Evolutionary conservation across 1,140 invertebrate species (phyloP).

Genomic region (Chrysoperla carnea): DNA sequence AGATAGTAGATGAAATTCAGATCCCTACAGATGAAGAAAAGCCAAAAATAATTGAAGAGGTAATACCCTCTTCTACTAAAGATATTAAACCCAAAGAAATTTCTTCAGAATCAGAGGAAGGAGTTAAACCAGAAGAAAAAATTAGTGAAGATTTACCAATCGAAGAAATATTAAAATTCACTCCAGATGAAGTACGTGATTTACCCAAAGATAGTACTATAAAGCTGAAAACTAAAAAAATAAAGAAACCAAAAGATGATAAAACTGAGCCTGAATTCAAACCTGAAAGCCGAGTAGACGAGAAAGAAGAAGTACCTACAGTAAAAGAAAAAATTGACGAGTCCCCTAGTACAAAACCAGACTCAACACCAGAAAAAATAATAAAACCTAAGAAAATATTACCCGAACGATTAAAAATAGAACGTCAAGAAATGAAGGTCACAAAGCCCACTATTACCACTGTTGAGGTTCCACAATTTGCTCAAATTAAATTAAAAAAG

Average conservation of each 20-base stretch:
- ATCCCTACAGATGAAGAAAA: conserved; percentile 9
- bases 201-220: no score
- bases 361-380: conserved; percentile 6
- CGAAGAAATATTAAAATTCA: neutral
- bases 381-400: neutral
- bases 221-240: no score
- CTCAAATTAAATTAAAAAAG: conserved; percentile 15
- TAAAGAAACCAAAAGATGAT: no score
- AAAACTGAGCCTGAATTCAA: no score
- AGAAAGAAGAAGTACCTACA: conserved; percentile 8
- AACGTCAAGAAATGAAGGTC: conserved; percentile 5
- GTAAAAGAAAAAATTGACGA: no score
- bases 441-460: conserved; percentile 17
- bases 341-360: no score
- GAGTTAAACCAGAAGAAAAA: conserved; percentile 13
- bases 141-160: neutral
- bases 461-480: conserved; percentile 28
- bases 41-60: conserved; percentile 17
- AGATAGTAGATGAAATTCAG: conserved; percentile 3
- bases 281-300: no score
- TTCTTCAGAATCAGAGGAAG: conserved; percentile 11
- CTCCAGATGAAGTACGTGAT: no score
- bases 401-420: conserved; percentile 5
- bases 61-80: conserved; percentile 10
- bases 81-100: conserved; percentile 13